Base-by-base conservation (phyloP, 1,140 invertebrate genomes). In the Meloidogyne floridensis region DNA sequence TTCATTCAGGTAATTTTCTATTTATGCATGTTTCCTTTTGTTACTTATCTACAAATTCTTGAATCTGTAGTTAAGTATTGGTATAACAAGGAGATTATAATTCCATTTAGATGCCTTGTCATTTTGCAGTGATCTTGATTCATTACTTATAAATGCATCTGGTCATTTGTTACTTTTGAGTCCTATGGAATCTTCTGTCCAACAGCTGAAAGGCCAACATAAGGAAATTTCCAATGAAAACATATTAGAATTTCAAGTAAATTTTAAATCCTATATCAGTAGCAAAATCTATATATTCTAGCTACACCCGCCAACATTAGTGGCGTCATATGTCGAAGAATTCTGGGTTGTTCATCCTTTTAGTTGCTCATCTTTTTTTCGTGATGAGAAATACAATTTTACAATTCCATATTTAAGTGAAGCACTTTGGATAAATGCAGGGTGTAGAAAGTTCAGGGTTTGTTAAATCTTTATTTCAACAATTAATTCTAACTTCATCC, bases 361-460 rank as follows among this genome's bases (percentile, higher is more conserved):
- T 5, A 15, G 4, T 59, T 65, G 15, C n/a, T 7, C 59, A 65
- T 77, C 80, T 77, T 47, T 18, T 32, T 32, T 32, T 13, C 15
- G 20, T n/a, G 18, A n/a, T 43, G 15, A 73, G 42, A 15, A 74
- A 54, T 51, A 47, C 15, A 54, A n/a, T 15, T 15, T n/a, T 18
- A 54, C 15, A 18, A 54, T 95, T 85, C 94, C 94, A 3, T 96
- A 98, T 89, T 92, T 99, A 79, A 95, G 95, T 8, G 94, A 98
- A 90, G 96, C 96, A 2, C 91, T 99, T 0, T 99, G 97, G 96
- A 91, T 99, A 13, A 96, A 96, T 91, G 98, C 97, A 91, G 97
- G 97, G 1, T 93, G 94, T 56, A 94, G 96, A 83, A 97, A 97
- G 70, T 97, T 98, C 93, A 93, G 96, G 81, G 92, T 99, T 15